These are phyloP conservation scores for Anoura caudifer DNA, from an alignment of 2,113 vertebrate genomes.

Conservation along the genomic window DNA sequence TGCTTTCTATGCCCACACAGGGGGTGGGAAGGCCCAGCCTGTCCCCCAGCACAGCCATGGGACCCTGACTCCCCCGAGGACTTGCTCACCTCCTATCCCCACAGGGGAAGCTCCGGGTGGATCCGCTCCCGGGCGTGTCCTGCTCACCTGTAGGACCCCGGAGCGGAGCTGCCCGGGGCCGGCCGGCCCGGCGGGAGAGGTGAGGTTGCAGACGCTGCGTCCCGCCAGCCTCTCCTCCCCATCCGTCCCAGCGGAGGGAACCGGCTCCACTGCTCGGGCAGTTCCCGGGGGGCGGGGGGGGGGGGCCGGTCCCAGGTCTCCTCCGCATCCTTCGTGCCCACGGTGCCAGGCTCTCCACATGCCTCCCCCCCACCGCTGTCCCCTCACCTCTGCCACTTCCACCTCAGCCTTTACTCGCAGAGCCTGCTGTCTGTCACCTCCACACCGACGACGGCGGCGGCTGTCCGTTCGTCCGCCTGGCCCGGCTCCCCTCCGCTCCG, in stretches of 20 bases:
- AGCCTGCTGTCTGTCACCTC: neutral
- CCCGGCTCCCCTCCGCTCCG: neutral
- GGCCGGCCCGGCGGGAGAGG: neutral
- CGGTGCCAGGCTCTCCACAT: neutral
- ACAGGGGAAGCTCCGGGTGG: neutral
- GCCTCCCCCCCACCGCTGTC: neutral
- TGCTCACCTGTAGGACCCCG: neutral
- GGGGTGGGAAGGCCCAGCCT: neutral
- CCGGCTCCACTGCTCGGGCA: neutral
- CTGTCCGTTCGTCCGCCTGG: neutral
- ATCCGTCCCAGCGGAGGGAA: too few species aligned
- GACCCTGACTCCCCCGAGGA: too few species aligned
- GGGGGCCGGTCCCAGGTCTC: neutral
- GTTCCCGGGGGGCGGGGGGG: neutral
- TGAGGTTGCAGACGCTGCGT: fast-evolving
- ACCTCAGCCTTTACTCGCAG: neutral
- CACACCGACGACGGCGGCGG: fast-evolving
- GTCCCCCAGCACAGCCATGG: fast-evolving
- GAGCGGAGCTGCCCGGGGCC: fast-evolving
- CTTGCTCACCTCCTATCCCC: neutral
- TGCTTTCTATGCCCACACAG: neutral
- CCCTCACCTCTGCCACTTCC: neutral
- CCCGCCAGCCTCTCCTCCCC: fast-evolving
- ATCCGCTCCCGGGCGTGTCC: neutral
- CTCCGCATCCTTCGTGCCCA: neutral